A percentile compares a stretch with the other conserved stretches of the same genome.
Conservation (phyloP, 2,888 invertebrate species). For the Trissoscelio sp. region DNA sequence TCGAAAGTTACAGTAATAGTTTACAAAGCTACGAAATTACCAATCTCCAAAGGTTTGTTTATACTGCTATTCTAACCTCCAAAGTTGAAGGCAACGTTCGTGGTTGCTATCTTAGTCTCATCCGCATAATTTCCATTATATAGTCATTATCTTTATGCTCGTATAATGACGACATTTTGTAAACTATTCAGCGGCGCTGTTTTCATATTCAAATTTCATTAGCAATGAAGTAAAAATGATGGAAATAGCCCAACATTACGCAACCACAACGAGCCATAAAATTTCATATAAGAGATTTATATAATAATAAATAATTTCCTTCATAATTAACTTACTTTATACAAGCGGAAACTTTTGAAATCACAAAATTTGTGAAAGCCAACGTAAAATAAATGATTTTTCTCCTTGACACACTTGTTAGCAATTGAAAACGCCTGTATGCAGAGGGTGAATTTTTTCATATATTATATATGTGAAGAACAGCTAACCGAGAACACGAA, state of each 20-base stretch:
- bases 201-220: conserved; percentile 49
- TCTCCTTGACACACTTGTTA: conserved; percentile 47
- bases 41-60: conserved; percentile 53
- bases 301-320: conserved; percentile 8
- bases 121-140: conserved; percentile 50
- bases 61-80: conserved; percentile 40
- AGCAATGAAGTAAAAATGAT: conserved; percentile 16
- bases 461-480: neutral
- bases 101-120: conserved; percentile 33
- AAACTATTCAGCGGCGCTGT: conserved; percentile 34
- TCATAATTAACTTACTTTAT: conserved; percentile 29
- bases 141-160: conserved; percentile 36
- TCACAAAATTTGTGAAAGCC: neutral
- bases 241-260: conserved; percentile 3
- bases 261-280: neutral
- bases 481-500: neutral
- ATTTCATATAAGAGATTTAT: neutral
- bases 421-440: conserved; percentile 18
- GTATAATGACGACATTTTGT: conserved; percentile 32
- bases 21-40: conserved; percentile 46
- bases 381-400: conserved; percentile 38
- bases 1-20: conserved; percentile 43
- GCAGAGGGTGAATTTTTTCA: conserved; percentile 3
- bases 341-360: neutral
- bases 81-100: conserved; percentile 32